Evolutionary conservation across 2,888 invertebrate species (phyloP), one percentile per base, ranked within the genome.

Genomic region (Laothoe populi): DNA sequence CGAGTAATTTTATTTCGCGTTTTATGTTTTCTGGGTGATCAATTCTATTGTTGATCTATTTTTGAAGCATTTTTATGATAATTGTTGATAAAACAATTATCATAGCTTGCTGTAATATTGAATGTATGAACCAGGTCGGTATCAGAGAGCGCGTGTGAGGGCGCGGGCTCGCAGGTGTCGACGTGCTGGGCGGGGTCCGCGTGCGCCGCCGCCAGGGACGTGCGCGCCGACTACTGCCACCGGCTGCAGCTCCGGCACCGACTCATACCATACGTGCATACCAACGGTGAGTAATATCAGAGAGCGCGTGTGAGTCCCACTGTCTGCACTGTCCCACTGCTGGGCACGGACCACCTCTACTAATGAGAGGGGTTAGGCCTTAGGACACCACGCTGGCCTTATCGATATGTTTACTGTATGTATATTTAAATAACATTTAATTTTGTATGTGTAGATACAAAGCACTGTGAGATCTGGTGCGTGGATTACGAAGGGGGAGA

Each of bases 391-490:
- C n/a, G n/a, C n/a, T n/a, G n/a, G n/a, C n/a, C n/a, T n/a, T n/a
- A n/a, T n/a, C n/a, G n/a, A n/a, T n/a, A n/a, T n/a, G n/a, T n/a
- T 4, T 26, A 26, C 5, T 26, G 26, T 26, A 5, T 26, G 5
- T 5, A 26, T 26, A 26, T 26, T 26, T 4, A 26, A 26, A 26
- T 26, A 26, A 26, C 2, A 44, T 16, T 4, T 4, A 44, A 19
- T 16, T 0, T 16, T 44, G 8, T 19, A 19, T 8, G 2, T 1
- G 8, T 69, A 92, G 92, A 90, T 70, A 81, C 85, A 0, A 85
- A 86, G 59, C 83, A 84, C 60, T 92, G 92, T 64, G 87, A 91
- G 67, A 81, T 82, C 4, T 90, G 88, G 90, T 92, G 92, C 63
- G 84, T 88, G 61, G 84, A 90, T 66, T 86, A 87, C 69, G 78